Percentiles rank a stretch among this genome's conserved stretches.
phyloP scores from a whole-genome alignment of 2,113 vertebrate genomes.

The Chinchilla lanigera region DNA sequence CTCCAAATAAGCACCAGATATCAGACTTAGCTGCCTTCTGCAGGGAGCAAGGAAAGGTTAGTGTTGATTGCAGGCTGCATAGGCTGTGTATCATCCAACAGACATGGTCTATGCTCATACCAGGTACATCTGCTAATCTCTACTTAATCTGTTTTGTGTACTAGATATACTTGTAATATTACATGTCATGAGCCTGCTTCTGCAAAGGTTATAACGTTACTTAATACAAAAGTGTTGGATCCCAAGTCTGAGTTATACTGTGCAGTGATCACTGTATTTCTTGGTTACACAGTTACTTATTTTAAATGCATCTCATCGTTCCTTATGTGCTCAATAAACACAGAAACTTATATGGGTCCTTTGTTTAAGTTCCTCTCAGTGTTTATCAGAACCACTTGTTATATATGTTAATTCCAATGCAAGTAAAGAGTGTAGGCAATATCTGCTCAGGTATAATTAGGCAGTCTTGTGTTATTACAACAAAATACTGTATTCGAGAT shows the following conservation, averaged over 20 bases:
- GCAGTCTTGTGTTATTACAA: neutral
- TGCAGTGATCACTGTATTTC: accelerated
- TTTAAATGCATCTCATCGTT: neutral
- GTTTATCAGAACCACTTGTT: neutral
- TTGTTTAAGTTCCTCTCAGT: neutral
- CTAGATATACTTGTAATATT: neutral
- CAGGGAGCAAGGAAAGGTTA: no score
- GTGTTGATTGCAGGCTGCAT: neutral
- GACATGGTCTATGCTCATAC: accelerated
- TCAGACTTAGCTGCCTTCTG: neutral
- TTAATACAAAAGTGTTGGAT: neutral
- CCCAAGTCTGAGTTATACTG: neutral
- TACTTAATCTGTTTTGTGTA: neutral
- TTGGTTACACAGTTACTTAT: neutral
- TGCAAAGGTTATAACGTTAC: neutral
- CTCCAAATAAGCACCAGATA: neutral
- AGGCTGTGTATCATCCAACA: accelerated
- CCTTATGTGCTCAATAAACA: neutral
- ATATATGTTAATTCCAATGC: neutral
- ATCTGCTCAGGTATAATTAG: neutral
- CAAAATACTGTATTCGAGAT: neutral
- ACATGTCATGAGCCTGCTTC: neutral
- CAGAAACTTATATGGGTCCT: neutral
- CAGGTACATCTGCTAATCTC: neutral
- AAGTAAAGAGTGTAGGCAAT: neutral